A percentile compares a stretch with the other conserved stretches of the same genome.
phyloP scores from a whole-genome alignment of 1,140 invertebrate species.

The Cheumatopsyche charites region DNA sequence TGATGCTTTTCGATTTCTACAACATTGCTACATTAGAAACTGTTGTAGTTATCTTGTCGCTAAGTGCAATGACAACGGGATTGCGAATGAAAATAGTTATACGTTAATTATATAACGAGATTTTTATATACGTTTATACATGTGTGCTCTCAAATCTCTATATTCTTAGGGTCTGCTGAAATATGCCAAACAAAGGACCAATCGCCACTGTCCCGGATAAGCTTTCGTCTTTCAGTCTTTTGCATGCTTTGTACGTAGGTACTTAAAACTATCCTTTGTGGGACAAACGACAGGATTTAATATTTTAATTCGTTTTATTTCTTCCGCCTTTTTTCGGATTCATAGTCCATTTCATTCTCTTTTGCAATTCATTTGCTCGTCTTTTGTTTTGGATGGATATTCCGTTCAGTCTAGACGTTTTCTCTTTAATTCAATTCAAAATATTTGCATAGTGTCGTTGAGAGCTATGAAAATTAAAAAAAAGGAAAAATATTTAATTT shows the following conservation, averaged over 20 bases:
- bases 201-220: conserved; percentile 23
- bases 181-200: conserved; percentile 17
- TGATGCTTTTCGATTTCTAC: too few relatives aligned
- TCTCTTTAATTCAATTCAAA: conserved; percentile 30
- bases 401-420: conserved; percentile 25
- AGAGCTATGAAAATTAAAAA: background rate
- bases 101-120: too few relatives aligned
- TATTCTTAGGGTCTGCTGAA: too few relatives aligned
- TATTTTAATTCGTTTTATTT: conserved; percentile 24
- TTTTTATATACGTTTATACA: too few relatives aligned
- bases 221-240: conserved; percentile 14
- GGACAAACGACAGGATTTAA: conserved; percentile 7
- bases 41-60: background rate
- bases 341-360: conserved; percentile 19
- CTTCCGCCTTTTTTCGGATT: conserved; percentile 15
- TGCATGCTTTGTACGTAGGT: background rate
- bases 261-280: conserved; percentile 25
- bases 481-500: too few relatives aligned
- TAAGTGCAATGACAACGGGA: background rate
- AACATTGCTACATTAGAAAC: background rate
- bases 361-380: conserved; percentile 33
- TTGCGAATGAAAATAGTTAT: too few relatives aligned
- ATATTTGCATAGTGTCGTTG: conserved; percentile 31
- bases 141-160: too few relatives aligned
- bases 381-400: conserved; percentile 19